Conservation (phyloP, 1,140 invertebrate genomes). For the Drosophila melanogaster region DNA sequence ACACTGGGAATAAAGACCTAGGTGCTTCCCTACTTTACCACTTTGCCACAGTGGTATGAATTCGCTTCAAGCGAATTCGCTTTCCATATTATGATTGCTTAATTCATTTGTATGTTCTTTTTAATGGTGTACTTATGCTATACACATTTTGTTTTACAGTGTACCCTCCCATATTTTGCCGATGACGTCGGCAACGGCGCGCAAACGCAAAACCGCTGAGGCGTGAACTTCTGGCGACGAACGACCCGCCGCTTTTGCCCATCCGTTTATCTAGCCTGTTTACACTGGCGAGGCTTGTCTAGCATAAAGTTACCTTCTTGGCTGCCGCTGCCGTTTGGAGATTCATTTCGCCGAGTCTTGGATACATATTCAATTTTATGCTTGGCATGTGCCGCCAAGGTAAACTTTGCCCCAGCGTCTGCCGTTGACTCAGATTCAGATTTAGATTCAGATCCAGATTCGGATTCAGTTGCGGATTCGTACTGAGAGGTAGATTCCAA, state of each 20-base stretch:
- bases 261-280: conserved; percentile 28
- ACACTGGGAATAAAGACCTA: background rate
- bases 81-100: too few species aligned
- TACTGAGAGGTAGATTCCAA: conserved; percentile 6
- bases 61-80: too few species aligned
- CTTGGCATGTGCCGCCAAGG: conserved; percentile 79
- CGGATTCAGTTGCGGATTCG: conserved; percentile 15
- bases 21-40: background rate
- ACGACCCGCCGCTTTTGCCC: background rate
- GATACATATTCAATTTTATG: conserved; percentile 83
- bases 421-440: conserved; percentile 19
- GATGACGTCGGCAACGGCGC: conserved; percentile 44
- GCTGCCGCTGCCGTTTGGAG: conserved; percentile 43
- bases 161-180: conserved; percentile 17
- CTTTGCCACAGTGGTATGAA: background rate
- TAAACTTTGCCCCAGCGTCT: conserved; percentile 58
- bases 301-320: conserved; percentile 69
- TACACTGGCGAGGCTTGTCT: conserved; percentile 50
- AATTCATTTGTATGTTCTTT: too few species aligned
- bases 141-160: background rate
- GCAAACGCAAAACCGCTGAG: conserved; percentile 63
- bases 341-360: conserved; percentile 61
- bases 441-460: background rate
- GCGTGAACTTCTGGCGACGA: conserved; percentile 64
- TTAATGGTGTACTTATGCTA: too few species aligned